phyloP scores from a whole-genome alignment of 2,113 vertebrate genomes.

The Misgurnus anguillicaudatus region DNA sequence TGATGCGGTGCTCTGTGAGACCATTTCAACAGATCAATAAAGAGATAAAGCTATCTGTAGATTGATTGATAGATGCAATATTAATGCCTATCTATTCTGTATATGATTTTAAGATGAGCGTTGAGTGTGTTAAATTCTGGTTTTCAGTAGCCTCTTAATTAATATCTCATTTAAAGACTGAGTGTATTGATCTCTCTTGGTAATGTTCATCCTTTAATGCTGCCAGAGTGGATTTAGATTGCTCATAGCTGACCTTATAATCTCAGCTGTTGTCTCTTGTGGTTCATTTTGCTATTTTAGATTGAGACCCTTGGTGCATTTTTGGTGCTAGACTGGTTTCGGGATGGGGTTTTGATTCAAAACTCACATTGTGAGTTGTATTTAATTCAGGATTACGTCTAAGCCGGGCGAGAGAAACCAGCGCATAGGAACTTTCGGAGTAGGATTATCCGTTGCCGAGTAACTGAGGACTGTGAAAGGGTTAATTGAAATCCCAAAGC shows the following conservation, averaged over 20 bases:
- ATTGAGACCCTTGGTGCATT: conserved; percentile 6
- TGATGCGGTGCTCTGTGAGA: not conserved
- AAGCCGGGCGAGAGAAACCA: conserved; percentile 26
- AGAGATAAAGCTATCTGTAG: conserved; percentile 18
- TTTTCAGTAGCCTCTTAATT: conserved; percentile 47
- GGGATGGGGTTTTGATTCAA: conserved; percentile 1
- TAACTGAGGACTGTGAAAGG: conserved; percentile 40
- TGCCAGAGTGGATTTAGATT: conserved; percentile 25
- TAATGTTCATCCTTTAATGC: conserved; percentile 20
- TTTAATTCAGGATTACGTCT: conserved; percentile 29
- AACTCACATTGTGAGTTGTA: conserved; percentile 6
- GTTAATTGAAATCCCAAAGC: conserved; percentile 44
- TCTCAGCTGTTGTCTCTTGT: conserved; percentile 20
- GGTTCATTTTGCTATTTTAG: conserved; percentile 26
- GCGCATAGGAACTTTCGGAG: not conserved
- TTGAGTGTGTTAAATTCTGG: conserved; percentile 21
- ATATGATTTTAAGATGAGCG: conserved; percentile 8
- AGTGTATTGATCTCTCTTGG: conserved; percentile 44
- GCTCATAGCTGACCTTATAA: conserved; percentile 30
- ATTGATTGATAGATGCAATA: conserved; percentile 35
- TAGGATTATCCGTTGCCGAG: conserved; percentile 16
- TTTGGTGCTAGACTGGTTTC: conserved; percentile 27
- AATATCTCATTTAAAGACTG: conserved; percentile 52
- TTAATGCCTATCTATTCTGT: not conserved
- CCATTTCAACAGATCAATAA: conserved; percentile 2